These are phyloP conservation scores for Torymus auratus DNA, from an alignment of 2,888 invertebrate species.

Conservation along the genomic window DNA sequence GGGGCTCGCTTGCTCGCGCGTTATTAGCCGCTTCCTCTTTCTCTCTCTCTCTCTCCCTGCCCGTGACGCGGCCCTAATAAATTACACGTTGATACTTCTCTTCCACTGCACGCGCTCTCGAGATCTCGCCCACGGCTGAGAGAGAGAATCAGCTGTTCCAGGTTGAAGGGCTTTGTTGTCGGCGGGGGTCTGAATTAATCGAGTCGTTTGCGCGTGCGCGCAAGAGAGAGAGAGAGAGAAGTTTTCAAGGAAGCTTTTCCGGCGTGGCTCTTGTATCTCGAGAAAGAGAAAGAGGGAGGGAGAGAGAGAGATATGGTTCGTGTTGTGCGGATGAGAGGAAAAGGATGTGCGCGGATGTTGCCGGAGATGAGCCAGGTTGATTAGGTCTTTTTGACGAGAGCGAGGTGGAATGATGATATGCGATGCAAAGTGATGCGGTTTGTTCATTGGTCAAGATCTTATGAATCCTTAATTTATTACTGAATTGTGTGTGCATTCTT, in stretches of 20 bases:
- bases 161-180: not conserved
- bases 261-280: not conserved
- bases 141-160: not conserved
- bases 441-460: no score
- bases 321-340: no score
- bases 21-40: slow-evolving; percentile 53
- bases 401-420: no score
- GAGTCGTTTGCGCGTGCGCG: not conserved
- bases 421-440: no score
- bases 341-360: no score
- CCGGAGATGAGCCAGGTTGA: no score
- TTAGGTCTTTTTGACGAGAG: no score
- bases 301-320: no score
- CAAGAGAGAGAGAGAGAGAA: not conserved
- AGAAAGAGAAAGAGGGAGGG: no score
- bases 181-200: not conserved
- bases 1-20: slow-evolving; percentile 2
- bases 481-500: no score
- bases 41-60: not conserved
- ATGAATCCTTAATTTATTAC: no score
- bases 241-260: not conserved
- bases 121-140: not conserved
- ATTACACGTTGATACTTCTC: slow-evolving; percentile 47
- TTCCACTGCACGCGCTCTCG: slow-evolving; percentile 10
- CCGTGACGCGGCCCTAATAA: slow-evolving; percentile 37